These are phyloP conservation scores for Ornithoptera priamus DNA, from an alignment of 2,888 invertebrate species.

Conservation along the genomic window DNA sequence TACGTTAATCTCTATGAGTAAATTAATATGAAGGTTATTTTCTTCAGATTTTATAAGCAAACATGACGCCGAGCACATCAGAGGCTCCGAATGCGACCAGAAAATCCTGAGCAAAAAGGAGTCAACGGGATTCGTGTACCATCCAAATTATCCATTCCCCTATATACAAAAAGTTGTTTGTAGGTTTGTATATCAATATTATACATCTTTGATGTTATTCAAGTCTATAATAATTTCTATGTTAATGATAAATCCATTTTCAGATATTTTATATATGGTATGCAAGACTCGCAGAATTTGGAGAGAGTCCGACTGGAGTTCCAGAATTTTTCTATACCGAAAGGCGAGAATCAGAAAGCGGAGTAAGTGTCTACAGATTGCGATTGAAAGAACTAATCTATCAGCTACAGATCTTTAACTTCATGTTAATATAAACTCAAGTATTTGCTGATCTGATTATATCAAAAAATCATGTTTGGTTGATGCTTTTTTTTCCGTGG, in stretches of 20 bases:
- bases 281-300: conserved; percentile 97
- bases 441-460: too few species aligned
- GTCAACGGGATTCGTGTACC: conserved; percentile 94
- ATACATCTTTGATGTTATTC: background rate
- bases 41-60: conserved; percentile 93
- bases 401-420: too few species aligned
- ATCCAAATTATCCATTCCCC: conserved; percentile 97
- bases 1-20: too few species aligned
- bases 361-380: conserved; percentile 82
- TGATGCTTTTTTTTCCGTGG: too few species aligned
- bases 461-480: too few species aligned
- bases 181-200: conserved; percentile 75
- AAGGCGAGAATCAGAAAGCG: conserved; percentile 85
- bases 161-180: conserved; percentile 98
- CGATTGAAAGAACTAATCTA: too few species aligned
- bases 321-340: conserved; percentile 93
- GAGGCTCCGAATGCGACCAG: conserved; percentile 99
- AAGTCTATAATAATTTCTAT: background rate
- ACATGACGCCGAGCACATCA: conserved; percentile 96
- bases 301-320: conserved; percentile 96
- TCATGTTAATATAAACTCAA: too few species aligned
- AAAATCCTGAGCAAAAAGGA: conserved; percentile 96
- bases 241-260: conserved; percentile 37
- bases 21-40: background rate
- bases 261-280: conserved; percentile 97